These are phyloP conservation scores for Ovibos moschatus DNA, from an alignment of 2,113 vertebrate species.

Conservation along the genomic window DNA sequence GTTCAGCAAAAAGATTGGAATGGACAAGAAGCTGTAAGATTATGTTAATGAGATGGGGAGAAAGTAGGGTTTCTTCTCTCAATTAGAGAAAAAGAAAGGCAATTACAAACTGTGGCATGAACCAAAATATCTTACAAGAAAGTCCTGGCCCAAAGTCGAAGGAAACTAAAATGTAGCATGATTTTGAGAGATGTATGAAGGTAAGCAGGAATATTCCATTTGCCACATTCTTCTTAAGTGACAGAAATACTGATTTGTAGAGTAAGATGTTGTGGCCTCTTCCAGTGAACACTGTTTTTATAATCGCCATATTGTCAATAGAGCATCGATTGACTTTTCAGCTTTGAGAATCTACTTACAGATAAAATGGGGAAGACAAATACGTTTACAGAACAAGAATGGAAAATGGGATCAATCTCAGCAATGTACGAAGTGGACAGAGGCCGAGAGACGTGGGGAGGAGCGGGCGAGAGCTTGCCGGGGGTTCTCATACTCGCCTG, in stretches of 20 bases:
- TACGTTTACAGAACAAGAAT: not conserved
- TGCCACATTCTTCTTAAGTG: not conserved
- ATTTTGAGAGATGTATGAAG: not conserved
- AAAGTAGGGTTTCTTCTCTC: not conserved
- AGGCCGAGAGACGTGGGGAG: not conserved
- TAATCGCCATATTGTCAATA: not conserved
- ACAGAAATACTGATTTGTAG: not conserved
- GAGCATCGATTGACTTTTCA: not conserved
- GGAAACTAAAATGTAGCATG: not conserved
- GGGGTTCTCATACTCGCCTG: fast-evolving
- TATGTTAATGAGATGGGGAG: not conserved
- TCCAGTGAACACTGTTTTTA: not conserved
- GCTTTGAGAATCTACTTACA: not conserved
- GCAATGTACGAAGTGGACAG: not conserved
- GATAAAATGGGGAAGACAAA: not conserved
- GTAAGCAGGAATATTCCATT: not conserved
- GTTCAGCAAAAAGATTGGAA: not conserved
- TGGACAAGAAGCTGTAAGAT: not conserved
- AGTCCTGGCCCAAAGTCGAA: not conserved
- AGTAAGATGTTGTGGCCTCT: not conserved
- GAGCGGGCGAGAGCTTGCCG: not conserved
- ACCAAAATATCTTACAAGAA: not conserved
- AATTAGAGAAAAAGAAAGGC: not conserved
- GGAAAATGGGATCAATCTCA: not conserved
- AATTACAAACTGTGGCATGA: not conserved